phyloP scores from a whole-genome alignment of 2,888 invertebrate species.

The Sphecodes monilicornis region DNA sequence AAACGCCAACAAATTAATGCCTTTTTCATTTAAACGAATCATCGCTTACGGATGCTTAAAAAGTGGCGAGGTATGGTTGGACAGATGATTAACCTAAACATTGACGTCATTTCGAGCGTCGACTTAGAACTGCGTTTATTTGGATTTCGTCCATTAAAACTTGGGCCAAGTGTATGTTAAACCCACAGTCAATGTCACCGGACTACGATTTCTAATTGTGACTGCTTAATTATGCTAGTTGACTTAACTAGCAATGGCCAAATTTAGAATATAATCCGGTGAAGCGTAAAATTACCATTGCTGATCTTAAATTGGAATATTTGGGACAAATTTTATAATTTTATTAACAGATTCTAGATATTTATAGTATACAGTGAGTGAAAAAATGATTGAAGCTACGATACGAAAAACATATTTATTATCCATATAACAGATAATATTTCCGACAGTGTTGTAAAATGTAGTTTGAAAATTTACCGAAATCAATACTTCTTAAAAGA shows the following conservation, averaged over 20 bases:
- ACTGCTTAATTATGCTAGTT: constrained; percentile 44
- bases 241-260: constrained; percentile 33
- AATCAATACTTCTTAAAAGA: too few relatives aligned
- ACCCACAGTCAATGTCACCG: constrained; percentile 38
- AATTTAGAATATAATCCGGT: not conserved
- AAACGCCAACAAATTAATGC: not conserved
- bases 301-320: too few relatives aligned
- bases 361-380: too few relatives aligned
- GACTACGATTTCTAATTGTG: constrained; percentile 62
- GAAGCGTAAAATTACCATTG: too few relatives aligned
- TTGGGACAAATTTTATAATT: too few relatives aligned
- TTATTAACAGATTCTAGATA: too few relatives aligned
- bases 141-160: constrained; percentile 59
- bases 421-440: too few relatives aligned
- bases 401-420: too few relatives aligned
- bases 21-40: constrained; percentile 6
- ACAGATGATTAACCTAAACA: constrained; percentile 44
- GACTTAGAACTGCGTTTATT: constrained; percentile 42
- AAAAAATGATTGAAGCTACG: too few relatives aligned
- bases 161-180: constrained; percentile 60
- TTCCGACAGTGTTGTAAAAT: too few relatives aligned
- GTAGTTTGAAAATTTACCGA: too few relatives aligned
- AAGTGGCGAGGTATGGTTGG: not conserved
- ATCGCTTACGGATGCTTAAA: constrained; percentile 20
- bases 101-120: constrained; percentile 45